A percentile compares a stretch with the other conserved stretches of the same genome.
Evolutionary conservation across 2,888 invertebrate genomes (phyloP).

Genomic region (Noctua pronuba): DNA sequence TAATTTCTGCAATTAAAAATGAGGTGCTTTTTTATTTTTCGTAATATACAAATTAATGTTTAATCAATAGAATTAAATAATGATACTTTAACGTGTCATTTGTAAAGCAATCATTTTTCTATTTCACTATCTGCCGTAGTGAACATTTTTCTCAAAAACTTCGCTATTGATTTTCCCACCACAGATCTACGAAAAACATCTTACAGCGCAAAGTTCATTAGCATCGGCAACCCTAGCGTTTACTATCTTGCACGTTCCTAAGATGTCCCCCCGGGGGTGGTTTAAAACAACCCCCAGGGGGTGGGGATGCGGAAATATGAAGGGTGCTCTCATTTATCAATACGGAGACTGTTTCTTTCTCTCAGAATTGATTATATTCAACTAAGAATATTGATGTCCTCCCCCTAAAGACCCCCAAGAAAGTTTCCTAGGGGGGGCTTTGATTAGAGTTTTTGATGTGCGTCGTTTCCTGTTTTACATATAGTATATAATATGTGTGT

Average conservation of each 20-base stretch:
- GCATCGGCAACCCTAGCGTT: slow-evolving; percentile 86
- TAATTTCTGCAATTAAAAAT: neutral
- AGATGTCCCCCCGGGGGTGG: slow-evolving; percentile 81
- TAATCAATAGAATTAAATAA: neutral
- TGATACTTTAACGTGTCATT: neutral
- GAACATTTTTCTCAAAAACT: neutral
- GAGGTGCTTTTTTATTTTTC: neutral
- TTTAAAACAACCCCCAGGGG: slow-evolving; percentile 72
- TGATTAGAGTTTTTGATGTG: slow-evolving; percentile 88
- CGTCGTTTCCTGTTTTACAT: slow-evolving; percentile 64
- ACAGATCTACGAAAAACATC: slow-evolving; percentile 71
- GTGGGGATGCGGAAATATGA: slow-evolving; percentile 88
- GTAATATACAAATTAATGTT: neutral
- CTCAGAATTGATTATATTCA: slow-evolving; percentile 90
- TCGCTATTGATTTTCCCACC: slow-evolving; percentile 51
- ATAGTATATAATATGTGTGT: slow-evolving; percentile 46
- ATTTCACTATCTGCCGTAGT: no score
- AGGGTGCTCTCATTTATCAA: slow-evolving; percentile 90
- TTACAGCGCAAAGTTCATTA: slow-evolving; percentile 87
- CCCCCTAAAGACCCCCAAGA: slow-evolving; percentile 75
- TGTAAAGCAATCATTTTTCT: neutral
- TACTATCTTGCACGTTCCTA: slow-evolving; percentile 90
- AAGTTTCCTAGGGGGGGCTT: slow-evolving; percentile 81
- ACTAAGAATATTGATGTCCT: slow-evolving; percentile 89
- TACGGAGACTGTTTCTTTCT: slow-evolving; percentile 90